Conservation (phyloP, 1,140 invertebrate genomes). For the Physella acuta region DNA sequence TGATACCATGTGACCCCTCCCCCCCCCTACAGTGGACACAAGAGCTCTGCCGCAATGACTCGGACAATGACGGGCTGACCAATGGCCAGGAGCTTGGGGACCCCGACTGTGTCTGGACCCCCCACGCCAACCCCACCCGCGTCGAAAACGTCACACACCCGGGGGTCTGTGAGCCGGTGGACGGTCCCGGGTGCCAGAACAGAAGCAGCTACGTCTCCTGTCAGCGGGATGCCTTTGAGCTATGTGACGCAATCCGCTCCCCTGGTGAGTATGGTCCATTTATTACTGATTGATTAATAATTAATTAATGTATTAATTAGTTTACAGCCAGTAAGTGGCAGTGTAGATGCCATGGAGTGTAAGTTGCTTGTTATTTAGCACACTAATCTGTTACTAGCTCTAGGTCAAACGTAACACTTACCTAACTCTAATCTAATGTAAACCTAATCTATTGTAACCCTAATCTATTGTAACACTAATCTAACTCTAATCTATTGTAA, state of each 20-base stretch:
- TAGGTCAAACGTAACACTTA: not conserved
- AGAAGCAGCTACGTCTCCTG: constrained; percentile 26
- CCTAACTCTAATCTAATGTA: not conserved
- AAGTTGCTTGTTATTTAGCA: not conserved
- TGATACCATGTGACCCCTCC: too few relatives aligned
- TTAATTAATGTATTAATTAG: not conserved
- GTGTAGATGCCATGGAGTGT: not conserved
- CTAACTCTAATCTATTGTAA: too few relatives aligned
- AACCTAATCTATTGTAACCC: too few relatives aligned
- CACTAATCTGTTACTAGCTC: not conserved
- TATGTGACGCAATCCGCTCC: constrained; percentile 7
- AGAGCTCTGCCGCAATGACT: too few relatives aligned
- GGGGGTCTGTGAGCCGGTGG: constrained; percentile 33
- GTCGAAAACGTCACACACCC: too few relatives aligned
- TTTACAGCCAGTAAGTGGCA: not conserved
- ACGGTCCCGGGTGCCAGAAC: constrained; percentile 8
- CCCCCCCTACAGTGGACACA: too few relatives aligned
- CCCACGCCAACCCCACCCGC: too few relatives aligned
- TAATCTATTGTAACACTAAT: too few relatives aligned
- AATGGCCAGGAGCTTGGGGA: too few relatives aligned
- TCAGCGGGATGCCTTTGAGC: constrained; percentile 12
- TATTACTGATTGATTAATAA: not conserved
- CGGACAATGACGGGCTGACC: too few relatives aligned
- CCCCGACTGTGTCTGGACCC: too few relatives aligned
- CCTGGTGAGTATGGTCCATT: not conserved